Evolutionary conservation across 1,140 invertebrate genomes (phyloP).

Genomic region (Adoxophyes honmai): DNA sequence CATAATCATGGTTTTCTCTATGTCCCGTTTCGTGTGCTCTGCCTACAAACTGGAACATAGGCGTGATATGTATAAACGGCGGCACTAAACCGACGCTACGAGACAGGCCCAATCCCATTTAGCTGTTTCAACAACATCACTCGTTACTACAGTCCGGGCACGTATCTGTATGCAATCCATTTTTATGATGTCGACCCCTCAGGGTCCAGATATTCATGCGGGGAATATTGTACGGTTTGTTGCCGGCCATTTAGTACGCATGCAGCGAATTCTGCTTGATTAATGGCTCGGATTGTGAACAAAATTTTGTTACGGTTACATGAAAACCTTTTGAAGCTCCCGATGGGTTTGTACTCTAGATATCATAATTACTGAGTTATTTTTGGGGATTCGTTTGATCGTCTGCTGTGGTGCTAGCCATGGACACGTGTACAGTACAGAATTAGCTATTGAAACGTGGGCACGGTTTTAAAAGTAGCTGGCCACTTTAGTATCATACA

Average conservation of each 20-base stretch:
- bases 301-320: conserved; percentile 3
- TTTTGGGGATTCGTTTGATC: too few species aligned
- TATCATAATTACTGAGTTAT: too few species aligned
- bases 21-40: too few species aligned
- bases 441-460: too few species aligned
- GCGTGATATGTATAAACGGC: too few species aligned
- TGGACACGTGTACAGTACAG: too few species aligned
- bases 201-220: conserved; percentile 9
- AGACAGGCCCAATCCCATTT: conserved; percentile 3
- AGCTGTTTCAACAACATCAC: conserved; percentile 4
- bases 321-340: conserved; percentile 5
- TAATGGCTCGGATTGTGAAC: conserved; percentile 6
- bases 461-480: too few species aligned
- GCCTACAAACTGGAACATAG: too few species aligned
- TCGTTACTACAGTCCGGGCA: conserved; percentile 18
- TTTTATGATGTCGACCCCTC: conserved; percentile 28
- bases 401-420: too few species aligned
- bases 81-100: not conserved
- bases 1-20: too few species aligned
- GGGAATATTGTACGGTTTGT: conserved; percentile 13
- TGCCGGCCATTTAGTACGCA: conserved; percentile 10
- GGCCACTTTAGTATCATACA: too few species aligned
- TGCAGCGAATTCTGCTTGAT: conserved; percentile 9
- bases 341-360: too few species aligned
- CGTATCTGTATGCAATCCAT: conserved; percentile 28